Evolutionary conservation across 2,888 invertebrate genomes (phyloP).

Genomic region (Habrosyne pyritoides): DNA sequence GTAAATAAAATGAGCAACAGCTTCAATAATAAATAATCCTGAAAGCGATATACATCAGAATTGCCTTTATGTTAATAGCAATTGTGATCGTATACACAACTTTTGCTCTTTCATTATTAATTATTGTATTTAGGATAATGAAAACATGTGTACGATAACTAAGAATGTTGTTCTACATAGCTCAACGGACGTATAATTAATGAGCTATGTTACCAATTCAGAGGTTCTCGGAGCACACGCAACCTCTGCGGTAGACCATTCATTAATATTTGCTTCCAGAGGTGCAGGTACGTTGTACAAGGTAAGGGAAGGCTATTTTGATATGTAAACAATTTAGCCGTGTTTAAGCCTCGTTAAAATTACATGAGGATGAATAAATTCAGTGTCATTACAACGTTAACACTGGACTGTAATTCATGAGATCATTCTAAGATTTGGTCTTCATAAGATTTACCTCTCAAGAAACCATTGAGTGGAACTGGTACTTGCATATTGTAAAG

Average conservation of each 20-base stretch:
- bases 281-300: neutral
- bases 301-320: constrained; percentile 13
- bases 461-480: neutral
- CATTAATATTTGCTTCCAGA: constrained; percentile 40
- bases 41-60: no score
- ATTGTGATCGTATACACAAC: neutral
- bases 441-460: neutral
- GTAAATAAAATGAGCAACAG: no score
- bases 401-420: neutral
- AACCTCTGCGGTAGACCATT: constrained; percentile 34
- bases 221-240: constrained; percentile 36
- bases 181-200: constrained; percentile 32
- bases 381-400: neutral
- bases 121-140: constrained; percentile 17
- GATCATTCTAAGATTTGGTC: neutral
- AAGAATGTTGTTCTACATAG: constrained; percentile 10
- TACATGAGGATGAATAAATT: neutral
- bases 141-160: constrained; percentile 15
- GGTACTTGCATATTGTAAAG: neutral
- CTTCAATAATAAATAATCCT: no score
- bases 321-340: constrained; percentile 15
- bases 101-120: neutral
- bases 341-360: neutral
- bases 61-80: no score
- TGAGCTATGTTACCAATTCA: constrained; percentile 27